Evolutionary conservation across 2,888 invertebrate species (phyloP).

Genomic region (Allolobophora icterica): DNA sequence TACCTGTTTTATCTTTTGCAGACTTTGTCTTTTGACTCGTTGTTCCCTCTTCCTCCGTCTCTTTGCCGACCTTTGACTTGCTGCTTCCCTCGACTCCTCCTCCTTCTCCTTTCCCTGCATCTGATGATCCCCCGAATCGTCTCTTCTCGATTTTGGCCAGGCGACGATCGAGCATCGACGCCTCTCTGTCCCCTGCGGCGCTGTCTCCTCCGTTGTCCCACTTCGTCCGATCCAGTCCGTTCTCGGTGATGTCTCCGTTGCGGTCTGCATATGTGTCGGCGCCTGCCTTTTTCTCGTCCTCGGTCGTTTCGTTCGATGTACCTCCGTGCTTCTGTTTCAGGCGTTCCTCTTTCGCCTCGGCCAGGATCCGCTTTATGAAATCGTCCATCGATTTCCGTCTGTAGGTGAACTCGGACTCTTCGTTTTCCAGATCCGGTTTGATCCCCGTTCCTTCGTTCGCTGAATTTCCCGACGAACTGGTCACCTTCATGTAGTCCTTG

Average conservation of each 20-base stretch:
- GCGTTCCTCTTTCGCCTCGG: slow-evolving; percentile 37
- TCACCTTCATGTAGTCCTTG: neutral
- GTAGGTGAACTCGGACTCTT: slow-evolving; percentile 36
- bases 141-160: slow-evolving; percentile 12
- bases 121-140: neutral
- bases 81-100: neutral
- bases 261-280: neutral
- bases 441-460: neutral
- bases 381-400: slow-evolving; percentile 39
- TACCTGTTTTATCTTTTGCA: neutral
- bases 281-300: slow-evolving; percentile 34
- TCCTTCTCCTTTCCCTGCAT: neutral
- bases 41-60: neutral
- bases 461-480: neutral
- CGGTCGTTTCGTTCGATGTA: neutral
- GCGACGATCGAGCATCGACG: neutral
- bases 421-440: slow-evolving; percentile 5
- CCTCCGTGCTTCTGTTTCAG: slow-evolving; percentile 24
- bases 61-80: slow-evolving; percentile 26
- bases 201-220: neutral
- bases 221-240: neutral
- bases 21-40: neutral
- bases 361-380: slow-evolving; percentile 40
- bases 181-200: slow-evolving; percentile 27
- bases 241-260: slow-evolving; percentile 13